Base-by-base conservation (phyloP, 2,797 vertebrate genomes). In the Gymnothorax javanicus region DNA sequence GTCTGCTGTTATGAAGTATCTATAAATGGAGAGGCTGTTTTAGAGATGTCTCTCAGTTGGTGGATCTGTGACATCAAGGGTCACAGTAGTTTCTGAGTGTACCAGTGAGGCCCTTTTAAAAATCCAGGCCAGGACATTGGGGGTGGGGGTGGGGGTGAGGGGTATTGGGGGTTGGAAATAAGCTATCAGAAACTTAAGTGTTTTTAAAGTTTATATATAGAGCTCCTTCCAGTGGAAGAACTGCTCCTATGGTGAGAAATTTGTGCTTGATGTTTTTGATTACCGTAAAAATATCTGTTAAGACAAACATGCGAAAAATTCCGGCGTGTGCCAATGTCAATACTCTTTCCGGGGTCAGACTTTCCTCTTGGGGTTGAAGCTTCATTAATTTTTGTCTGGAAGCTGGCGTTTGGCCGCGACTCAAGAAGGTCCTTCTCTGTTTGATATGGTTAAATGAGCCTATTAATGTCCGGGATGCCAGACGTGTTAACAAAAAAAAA, bases 181-280 rank as follows among this genome's bases (percentile, higher is more conserved):
- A 43, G 33, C 33, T 43, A 43, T 43, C 71, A 87, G 84, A 89
- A 87, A 90, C 88, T 88, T 83, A 77, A 71, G 58, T 52, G 17
- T 5, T 67, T 77, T 67, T 58, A 52, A 59, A 82, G 84, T 85
- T 64, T 73, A 82, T 88, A 54, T 88, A 85, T 88, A 77, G 83
- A 77, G 83, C 90, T 86, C 85, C 84, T 88, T 86, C 87, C 87
- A 86, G 89, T 85, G 87, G 89, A 87, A 88, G 85, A 88, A 90
- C 86, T 86, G 88, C 90, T 92, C 71, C 89, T 88, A 88, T 86
- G 90, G 89, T 86, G 88, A 87, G 91, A 86, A 84, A 88, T 86
- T 87, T 86, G 85, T 89, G 89, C 89, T 91, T 89, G 85, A 92
- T 91, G 90, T 85, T 89, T 91, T 91, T 93, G 90, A 93, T 93